Percentiles rank a stretch among this genome's conserved stretches.
Evolutionary conservation across 2,797 vertebrate species (phyloP).

Genomic region (Spinibarbus caldwelli): DNA sequence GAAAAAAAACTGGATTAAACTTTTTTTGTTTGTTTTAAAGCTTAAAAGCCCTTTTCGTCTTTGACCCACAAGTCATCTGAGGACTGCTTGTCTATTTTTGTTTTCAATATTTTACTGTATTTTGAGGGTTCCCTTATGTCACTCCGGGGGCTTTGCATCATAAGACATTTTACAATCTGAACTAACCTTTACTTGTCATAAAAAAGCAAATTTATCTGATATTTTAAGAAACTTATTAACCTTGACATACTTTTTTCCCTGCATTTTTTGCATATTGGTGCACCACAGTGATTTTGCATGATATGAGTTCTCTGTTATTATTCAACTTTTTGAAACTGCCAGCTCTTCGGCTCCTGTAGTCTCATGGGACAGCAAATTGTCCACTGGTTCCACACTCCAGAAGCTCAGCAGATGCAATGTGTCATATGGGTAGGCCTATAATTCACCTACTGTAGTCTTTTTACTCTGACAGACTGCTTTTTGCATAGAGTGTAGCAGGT

Average conservation of each 20-base stretch:
- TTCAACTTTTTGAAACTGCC: background rate
- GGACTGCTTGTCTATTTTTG: background rate
- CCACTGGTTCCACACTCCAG: background rate
- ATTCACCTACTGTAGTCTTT: background rate
- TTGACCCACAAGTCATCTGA: too few species aligned
- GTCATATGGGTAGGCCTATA: background rate
- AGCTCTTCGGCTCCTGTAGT: background rate
- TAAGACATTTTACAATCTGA: background rate
- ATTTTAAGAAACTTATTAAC: background rate
- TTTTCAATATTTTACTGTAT: background rate
- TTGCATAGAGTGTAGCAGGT: background rate
- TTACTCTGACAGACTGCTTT: background rate
- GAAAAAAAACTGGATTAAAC: too few species aligned
- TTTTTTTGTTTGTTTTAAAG: too few species aligned
- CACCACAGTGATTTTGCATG: background rate
- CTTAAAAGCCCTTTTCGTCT: too few species aligned
- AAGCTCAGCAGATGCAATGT: background rate
- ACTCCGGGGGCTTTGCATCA: too few species aligned
- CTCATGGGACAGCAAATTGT: background rate
- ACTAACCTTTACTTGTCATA: background rate
- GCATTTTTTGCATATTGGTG: background rate
- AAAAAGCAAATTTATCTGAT: too few species aligned
- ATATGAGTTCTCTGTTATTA: background rate
- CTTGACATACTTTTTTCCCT: background rate
- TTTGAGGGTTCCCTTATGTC: background rate